phyloP scores from a whole-genome alignment of 1,140 invertebrate species.

The Trachelipus rathkii region DNA sequence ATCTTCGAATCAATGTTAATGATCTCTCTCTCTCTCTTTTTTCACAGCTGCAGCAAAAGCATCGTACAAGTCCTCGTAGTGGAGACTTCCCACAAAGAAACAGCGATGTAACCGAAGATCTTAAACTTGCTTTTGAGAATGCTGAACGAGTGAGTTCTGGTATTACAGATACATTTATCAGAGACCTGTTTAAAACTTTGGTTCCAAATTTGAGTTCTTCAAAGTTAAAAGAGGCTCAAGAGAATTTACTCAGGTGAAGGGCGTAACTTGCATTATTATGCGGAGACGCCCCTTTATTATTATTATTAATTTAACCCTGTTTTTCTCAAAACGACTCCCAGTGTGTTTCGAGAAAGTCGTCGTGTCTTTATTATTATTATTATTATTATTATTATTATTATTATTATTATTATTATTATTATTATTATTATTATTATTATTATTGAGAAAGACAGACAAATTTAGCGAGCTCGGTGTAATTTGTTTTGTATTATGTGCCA shows the following conservation, averaged over 20 bases:
- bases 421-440: too few species aligned
- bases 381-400: too few species aligned
- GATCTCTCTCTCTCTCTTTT: neutral
- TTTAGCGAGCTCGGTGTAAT: too few species aligned
- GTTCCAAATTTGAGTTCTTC: neutral
- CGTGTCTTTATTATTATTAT: too few species aligned
- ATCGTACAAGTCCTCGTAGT: neutral
- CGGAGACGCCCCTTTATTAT: too few species aligned
- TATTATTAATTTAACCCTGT: too few species aligned
- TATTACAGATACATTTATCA: neutral
- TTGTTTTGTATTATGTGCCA: too few species aligned
- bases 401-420: too few species aligned
- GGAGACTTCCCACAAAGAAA: neutral
- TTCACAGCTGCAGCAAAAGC: neutral
- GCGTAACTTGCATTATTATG: neutral
- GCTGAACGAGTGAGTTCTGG: neutral
- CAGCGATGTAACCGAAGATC: neutral
- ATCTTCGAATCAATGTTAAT: too few species aligned
- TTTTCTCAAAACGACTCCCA: too few species aligned
- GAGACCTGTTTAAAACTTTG: slow-evolving; percentile 1
- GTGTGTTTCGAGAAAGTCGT: too few species aligned
- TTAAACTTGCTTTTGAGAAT: neutral
- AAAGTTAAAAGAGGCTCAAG: neutral
- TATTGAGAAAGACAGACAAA: too few species aligned
- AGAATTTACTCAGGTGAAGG: neutral